Evolutionary conservation across 2,888 invertebrate genomes (phyloP).

Genomic region (Pseudococcus jackbeardsleyi): DNA sequence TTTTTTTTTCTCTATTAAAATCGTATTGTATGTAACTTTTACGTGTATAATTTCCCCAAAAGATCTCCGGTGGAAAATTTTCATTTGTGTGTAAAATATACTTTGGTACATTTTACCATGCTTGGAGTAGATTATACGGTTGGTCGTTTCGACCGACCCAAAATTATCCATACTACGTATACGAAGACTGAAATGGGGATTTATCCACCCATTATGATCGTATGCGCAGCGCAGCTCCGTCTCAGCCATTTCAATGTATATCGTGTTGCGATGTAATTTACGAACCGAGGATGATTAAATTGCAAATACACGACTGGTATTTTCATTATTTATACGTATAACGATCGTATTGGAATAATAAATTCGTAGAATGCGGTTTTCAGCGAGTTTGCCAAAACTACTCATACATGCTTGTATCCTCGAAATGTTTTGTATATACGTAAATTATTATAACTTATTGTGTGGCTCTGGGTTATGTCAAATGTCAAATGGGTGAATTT

Average conservation of each 20-base stretch:
- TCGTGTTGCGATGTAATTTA: background rate
- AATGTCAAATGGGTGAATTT: too few relatives aligned
- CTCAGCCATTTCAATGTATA: background rate
- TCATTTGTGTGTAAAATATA: too few relatives aligned
- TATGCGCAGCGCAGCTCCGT: background rate
- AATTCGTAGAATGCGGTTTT: background rate
- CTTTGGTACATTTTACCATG: too few relatives aligned
- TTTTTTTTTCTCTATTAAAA: conserved; percentile 22
- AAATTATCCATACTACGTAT: background rate
- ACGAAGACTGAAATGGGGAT: background rate
- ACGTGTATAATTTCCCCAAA: background rate
- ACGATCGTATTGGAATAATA: background rate
- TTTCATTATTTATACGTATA: background rate
- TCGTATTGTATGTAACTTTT: background rate
- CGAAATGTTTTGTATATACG: too few relatives aligned
- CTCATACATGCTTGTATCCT: too few relatives aligned
- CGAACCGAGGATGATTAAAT: background rate
- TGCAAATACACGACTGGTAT: background rate
- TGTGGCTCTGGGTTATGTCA: too few relatives aligned
- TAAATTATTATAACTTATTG: too few relatives aligned
- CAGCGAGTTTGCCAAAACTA: background rate
- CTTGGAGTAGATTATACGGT: too few relatives aligned
- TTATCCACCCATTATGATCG: background rate
- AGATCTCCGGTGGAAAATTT: background rate
- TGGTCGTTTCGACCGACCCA: too few relatives aligned